Base-by-base conservation (phyloP, 1,140 invertebrate genomes). In the Heliconius eleuchia region DNA sequence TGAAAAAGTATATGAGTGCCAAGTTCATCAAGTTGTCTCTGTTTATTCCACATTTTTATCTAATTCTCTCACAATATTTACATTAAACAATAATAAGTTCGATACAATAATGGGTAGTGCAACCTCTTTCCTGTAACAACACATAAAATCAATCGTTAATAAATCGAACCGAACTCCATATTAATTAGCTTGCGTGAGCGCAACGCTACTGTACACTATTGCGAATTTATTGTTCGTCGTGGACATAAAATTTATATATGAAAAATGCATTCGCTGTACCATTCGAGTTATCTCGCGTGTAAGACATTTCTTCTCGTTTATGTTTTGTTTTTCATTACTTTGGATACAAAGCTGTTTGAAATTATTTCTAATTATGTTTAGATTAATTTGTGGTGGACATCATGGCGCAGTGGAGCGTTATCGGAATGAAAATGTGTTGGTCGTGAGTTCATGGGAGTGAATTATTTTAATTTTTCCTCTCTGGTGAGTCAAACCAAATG, bases 171-270 rank as follows among this genome's bases (percentile, higher is more conserved):
- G 83, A 89, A 92, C 89, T 92, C 89, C 89, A 93, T 93, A 92
- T 93, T 93, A 93, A 93, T 93, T 93, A 92, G 90, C 82, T 93
- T 78, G 92, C 92, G 90, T 93, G 92, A 85, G 87, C 84, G 78
- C 80, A 78, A 80, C 79, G 92, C 92, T 92, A 91, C 92, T 85
- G 91, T 89, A 87, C 81, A 76, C 81, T 85, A 86, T 85, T 79
- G 60, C 77, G 82, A 86, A 93, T 91, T 91, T 93, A 92, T 87
- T 87, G 82, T 87, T 82, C 77, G 80, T 71, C 72, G 80, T 78
- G 82, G 80, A 82, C 81, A 86, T 92, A 92, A 89, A 93, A 88
- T 92, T 85, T 86, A 89, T 90, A 88, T 91, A 92, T 92, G 92
- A 92, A 92, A 93, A 93, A 93, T 92, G 83, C 84, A 75, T 79